Conservation (phyloP, 2,888 invertebrate species). For the Dugesia japonica region DNA sequence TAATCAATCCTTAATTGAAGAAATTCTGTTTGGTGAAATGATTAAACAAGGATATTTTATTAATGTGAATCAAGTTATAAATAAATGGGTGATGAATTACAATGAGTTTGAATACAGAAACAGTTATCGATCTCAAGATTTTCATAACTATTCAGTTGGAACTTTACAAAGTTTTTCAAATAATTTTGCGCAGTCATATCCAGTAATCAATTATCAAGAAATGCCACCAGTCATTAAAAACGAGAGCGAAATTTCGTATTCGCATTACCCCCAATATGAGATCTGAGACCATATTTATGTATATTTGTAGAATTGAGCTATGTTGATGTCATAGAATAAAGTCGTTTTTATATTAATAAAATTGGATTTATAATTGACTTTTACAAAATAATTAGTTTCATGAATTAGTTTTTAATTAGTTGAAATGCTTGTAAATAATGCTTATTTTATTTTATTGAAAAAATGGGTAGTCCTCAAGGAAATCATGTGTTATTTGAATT, state of each 20-base stretch:
- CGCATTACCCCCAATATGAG: background rate
- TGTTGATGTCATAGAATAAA: background rate
- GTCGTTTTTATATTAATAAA: background rate
- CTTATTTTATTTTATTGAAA: too few relatives aligned
- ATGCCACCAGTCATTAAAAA: background rate
- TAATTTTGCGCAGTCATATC: background rate
- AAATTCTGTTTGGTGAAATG: background rate
- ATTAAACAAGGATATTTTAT: background rate
- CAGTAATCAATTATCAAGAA: background rate
- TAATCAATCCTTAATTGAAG: constrained; percentile 1
- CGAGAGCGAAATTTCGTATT: background rate
- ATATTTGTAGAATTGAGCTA: background rate
- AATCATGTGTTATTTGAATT: too few relatives aligned
- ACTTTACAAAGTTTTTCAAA: background rate
- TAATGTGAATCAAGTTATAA: background rate
- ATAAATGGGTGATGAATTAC: background rate
- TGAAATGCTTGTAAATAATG: too few relatives aligned
- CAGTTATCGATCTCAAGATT: background rate
- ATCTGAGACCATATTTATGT: constrained; percentile 1
- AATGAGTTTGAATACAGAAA: background rate
- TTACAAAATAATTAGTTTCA: too few relatives aligned
- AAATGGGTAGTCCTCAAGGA: too few relatives aligned
- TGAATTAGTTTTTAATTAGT: too few relatives aligned
- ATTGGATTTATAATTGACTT: background rate
- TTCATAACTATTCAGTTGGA: background rate